These are phyloP conservation scores for Leistus spinibarbis DNA, from an alignment of 2,888 invertebrate genomes.

Conservation along the genomic window DNA sequence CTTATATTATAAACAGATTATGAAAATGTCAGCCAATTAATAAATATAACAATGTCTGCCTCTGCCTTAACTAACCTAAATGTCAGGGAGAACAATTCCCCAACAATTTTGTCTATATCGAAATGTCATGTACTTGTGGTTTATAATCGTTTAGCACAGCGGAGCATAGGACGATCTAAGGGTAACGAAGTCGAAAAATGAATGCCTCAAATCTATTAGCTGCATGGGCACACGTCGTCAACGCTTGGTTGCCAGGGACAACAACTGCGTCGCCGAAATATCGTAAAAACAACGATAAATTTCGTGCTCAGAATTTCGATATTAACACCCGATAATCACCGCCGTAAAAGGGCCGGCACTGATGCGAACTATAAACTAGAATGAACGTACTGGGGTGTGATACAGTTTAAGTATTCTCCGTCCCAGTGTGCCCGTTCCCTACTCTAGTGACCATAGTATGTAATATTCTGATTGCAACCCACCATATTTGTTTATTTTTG, in stretches of 20 bases:
- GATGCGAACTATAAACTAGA: not conserved
- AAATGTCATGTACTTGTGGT: not conserved
- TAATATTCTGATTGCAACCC: no score
- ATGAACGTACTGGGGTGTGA: not conserved
- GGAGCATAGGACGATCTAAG: not conserved
- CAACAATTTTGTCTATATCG: not conserved
- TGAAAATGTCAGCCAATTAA: not conserved
- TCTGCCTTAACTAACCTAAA: not conserved
- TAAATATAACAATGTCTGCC: not conserved
- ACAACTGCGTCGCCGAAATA: not conserved
- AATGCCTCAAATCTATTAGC: not conserved
- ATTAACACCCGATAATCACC: conserved; percentile 39
- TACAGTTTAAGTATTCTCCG: not conserved
- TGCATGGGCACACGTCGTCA: not conserved
- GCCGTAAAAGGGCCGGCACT: not conserved
- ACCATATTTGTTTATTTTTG: no score
- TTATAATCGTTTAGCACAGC: not conserved
- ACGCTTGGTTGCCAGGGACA: not conserved
- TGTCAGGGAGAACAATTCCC: not conserved
- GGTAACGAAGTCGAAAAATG: not conserved
- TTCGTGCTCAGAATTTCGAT: conserved; percentile 34
- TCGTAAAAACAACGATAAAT: conserved; percentile 38
- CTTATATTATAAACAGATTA: not conserved
- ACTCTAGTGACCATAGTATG: no score
- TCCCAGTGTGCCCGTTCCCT: not conserved